Base-by-base conservation (phyloP, 2,113 vertebrate species). In the Plecotus auritus region DNA sequence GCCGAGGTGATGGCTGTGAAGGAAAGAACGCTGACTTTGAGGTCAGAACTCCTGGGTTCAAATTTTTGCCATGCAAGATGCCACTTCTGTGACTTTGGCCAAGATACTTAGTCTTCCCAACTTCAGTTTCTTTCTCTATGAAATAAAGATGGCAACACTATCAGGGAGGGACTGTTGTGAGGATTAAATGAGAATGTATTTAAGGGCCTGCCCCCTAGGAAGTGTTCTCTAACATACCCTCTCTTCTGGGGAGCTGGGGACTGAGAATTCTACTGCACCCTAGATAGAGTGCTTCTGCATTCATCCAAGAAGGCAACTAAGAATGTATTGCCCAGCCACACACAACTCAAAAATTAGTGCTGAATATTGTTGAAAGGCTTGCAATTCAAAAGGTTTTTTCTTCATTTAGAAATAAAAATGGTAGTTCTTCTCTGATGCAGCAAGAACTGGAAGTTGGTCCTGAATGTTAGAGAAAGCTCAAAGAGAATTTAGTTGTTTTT, bases 401-500 rank as follows among this genome's bases (percentile, higher is more conserved):
- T 66, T 80, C 32, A 35, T 18, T 80, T 88, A 90, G 51, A 84
- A 95, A 67, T 85, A 77, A 94, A 80, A 84, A 49, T 37, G 54
- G 7, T 37, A 73, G 42, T 30, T 66, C 30, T 91, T 76, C 11
- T 92, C 42, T 91, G 73, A 81, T 28, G 64, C 73, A 73, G 30
- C 54, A 72, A 95, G 89, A 94, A 18, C 91, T 45, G 5, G 28
- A 85, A 77, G 32, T 30, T 32, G 26, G 73, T 30, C 40, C 69
- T 78, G 77, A 30, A 64, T 42, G 16, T 66, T 56, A 40, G 61
- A 45, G 13, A 35, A 7, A 5, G 30, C 61, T 95, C 87, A 32
- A 72, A 88, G 80, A 96, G 66, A 88, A 37, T 82, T 74, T 72
- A 80, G 67, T 82, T 74, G 26, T 59, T 85, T 69, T 56, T 88